These are phyloP conservation scores for Diceros bicornis DNA, from an alignment of 2,797 vertebrate species.

Conservation along the genomic window DNA sequence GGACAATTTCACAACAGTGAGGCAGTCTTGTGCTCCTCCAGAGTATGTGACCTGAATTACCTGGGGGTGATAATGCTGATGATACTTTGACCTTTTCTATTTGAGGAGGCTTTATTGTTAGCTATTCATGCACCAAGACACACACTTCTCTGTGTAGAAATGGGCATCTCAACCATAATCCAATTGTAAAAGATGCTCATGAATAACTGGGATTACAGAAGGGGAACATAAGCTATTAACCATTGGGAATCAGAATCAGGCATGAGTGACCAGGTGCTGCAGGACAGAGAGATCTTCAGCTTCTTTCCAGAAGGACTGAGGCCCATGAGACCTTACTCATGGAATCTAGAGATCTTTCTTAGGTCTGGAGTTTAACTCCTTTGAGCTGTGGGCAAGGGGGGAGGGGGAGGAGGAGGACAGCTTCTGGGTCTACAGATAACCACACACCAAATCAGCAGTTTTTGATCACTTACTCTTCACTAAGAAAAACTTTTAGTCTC, in stretches of 20 bases:
- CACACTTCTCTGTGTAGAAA: background rate
- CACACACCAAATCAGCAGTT: too few relatives aligned
- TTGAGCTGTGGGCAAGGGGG: background rate
- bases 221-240: background rate
- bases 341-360: background rate
- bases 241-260: background rate
- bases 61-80: background rate
- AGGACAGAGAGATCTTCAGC: background rate
- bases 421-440: background rate
- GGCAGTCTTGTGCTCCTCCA: background rate
- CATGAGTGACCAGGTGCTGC: background rate
- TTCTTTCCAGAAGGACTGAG: background rate
- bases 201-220: background rate
- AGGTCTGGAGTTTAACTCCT: background rate
- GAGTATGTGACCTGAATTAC: slow-evolving; percentile 26
- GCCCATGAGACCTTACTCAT: background rate
- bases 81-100: slow-evolving; percentile 46
- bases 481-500: background rate
- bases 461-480: background rate
- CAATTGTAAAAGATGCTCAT: slow-evolving; percentile 1
- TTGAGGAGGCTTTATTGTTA: slow-evolving; percentile 54
- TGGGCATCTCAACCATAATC: background rate
- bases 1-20: background rate
- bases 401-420: too few relatives aligned
- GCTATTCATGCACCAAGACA: slow-evolving; percentile 54